Evolutionary conservation across 2,888 invertebrate genomes (phyloP), one percentile per base, ranked within the genome.

Genomic region (Chorisops tibialis): DNA sequence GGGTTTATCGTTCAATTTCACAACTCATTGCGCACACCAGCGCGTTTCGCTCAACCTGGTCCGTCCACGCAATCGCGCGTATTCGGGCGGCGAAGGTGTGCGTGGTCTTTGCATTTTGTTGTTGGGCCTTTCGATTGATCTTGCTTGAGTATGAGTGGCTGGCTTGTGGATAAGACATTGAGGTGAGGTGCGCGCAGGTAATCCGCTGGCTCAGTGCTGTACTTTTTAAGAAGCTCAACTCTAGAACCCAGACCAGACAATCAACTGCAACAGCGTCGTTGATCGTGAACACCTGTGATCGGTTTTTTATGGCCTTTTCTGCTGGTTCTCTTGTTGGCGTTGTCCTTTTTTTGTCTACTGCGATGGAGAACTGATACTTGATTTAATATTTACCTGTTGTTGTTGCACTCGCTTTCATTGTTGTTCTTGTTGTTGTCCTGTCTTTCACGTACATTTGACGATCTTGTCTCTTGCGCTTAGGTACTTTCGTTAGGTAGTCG

Each of bases 211-310:
- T 24, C 18, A 14, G 45, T 45, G 30, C 19, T 45, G 45, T 56
- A 16, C 16, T 56, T 24, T 6, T 56, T 6, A 30, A 35, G 39
- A 56, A 22, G 39, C 21, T 35, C 49, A 19, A 22, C 21, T 19
- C 21, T 22, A 21, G 22, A 47, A 22, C 47, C 52, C 52, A 41
- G 41, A 41, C 52, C 45, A 56, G 56, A 54, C 54, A 45, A 45
- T 45, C 56, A 43, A 56, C 39, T 45, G 43, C 19, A 30, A 43
- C 16, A 56, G 45, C 56, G 45, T 39, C 65, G 68, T 65, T 65
- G 68, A 69, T 69, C 68, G 67, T 65, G 69, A 69, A 69, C 69
- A 69, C 69, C 69, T 69, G 69, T 69, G 69, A 68, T 65, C 67
- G 64, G 65, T 67, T 68, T 68, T 69, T 68, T 62, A 65, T 63